phyloP scores from a whole-genome alignment of 1,140 invertebrate genomes.

The Caerostris darwini region DNA sequence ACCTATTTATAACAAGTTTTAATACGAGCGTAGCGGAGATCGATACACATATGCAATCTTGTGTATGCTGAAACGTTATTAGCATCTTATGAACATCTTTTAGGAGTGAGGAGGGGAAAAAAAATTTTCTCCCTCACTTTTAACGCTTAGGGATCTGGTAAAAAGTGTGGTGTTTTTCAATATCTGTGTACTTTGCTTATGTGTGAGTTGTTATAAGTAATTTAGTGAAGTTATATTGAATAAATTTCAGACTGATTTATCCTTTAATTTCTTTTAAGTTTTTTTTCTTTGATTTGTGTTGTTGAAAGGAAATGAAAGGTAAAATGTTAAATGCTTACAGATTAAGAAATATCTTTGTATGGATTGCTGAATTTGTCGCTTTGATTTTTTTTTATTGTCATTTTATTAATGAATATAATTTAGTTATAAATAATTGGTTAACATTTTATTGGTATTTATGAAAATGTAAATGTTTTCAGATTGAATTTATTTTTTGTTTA shows the following conservation, averaged over 20 bases:
- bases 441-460: too few relatives aligned
- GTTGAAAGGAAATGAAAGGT: background rate
- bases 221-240: conserved; percentile 19
- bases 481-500: too few relatives aligned
- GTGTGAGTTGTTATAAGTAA: background rate
- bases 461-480: too few relatives aligned
- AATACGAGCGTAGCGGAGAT: conserved; percentile 59
- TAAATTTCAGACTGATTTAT: background rate
- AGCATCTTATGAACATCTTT: conserved; percentile 76
- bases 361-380: too few relatives aligned
- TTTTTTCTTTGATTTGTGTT: background rate
- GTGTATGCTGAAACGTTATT: conserved; percentile 61
- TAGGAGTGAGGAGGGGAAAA: background rate
- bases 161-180: conserved; percentile 56
- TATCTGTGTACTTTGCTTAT: conserved; percentile 20
- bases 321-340: too few relatives aligned
- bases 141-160: conserved; percentile 41
- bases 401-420: too few relatives aligned
- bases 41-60: conserved; percentile 59
- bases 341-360: too few relatives aligned
- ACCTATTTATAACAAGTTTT: conserved; percentile 78
- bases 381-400: too few relatives aligned
- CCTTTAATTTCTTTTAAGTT: background rate
- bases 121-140: background rate
- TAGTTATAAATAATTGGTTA: too few relatives aligned